These are phyloP conservation scores for Dicroscelio sp. DNA, from an alignment of 2,888 invertebrate species.

Conservation along the genomic window DNA sequence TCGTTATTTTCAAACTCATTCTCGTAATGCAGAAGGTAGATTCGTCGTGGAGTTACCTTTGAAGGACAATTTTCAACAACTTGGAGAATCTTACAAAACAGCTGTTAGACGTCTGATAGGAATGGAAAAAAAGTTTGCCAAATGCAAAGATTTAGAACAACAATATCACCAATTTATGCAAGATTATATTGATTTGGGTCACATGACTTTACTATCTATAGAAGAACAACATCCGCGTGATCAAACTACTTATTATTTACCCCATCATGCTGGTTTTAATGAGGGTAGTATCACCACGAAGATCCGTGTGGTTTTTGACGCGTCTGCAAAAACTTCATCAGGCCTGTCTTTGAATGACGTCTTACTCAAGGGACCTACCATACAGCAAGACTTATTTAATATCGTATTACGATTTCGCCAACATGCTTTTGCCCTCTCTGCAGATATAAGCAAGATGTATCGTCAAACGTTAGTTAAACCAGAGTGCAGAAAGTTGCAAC, in stretches of 20 bases:
- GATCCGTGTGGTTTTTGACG: background rate
- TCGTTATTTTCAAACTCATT: background rate
- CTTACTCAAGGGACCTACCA: background rate
- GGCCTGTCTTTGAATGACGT: background rate
- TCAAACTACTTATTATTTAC: background rate
- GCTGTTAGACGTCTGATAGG: background rate
- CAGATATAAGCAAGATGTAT: background rate
- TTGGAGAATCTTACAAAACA: background rate
- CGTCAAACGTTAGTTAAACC: background rate
- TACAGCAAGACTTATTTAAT: background rate
- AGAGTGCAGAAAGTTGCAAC: background rate
- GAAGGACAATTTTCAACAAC: background rate
- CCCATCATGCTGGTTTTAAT: background rate
- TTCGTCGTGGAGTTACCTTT: background rate
- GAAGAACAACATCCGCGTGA: background rate
- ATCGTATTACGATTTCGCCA: background rate
- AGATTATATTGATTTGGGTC: conserved; percentile 55
- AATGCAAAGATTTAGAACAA: conserved; percentile 36
- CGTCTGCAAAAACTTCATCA: background rate
- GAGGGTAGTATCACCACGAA: background rate
- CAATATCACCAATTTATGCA: conserved; percentile 48
- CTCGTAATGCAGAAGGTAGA: background rate
- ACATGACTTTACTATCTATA: conserved; percentile 34
- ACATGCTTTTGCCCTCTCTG: background rate
- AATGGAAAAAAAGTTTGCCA: conserved; percentile 48